These are phyloP conservation scores for Trimorus sp. DNA, from an alignment of 2,888 invertebrate genomes.

Conservation along the genomic window DNA sequence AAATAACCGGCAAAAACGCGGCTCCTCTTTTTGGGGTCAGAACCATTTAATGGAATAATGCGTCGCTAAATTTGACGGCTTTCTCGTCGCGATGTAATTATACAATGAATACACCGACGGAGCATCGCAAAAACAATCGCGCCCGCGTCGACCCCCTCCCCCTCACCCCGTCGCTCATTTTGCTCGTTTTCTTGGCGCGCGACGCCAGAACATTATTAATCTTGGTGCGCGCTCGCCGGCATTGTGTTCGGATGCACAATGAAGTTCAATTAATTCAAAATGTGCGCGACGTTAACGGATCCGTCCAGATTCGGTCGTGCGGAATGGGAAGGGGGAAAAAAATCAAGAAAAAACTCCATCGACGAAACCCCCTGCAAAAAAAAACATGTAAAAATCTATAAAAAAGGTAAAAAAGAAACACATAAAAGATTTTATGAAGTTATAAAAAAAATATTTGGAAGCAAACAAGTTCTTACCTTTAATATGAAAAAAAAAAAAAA, in stretches of 20 bases:
- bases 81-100: constrained; percentile 56
- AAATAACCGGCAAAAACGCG: constrained; percentile 10
- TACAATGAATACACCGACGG: constrained; percentile 53
- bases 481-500: no score
- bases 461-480: no score
- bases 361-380: background rate
- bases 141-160: background rate
- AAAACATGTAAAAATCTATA: no score
- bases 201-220: constrained; percentile 73
- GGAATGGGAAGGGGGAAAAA: background rate
- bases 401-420: no score
- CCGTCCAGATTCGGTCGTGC: constrained; percentile 51
- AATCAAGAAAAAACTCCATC: constrained; percentile 17
- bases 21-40: constrained; percentile 11
- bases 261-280: constrained; percentile 77
- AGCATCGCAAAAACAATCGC: constrained; percentile 58
- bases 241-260: constrained; percentile 71
- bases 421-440: no score
- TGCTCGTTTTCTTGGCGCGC: constrained; percentile 56
- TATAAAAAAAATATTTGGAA: no score
- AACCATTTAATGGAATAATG: constrained; percentile 41
- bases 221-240: constrained; percentile 72
- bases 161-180: constrained; percentile 41
- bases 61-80: constrained; percentile 55
- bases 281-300: constrained; percentile 67